A percentile compares a stretch with the other conserved stretches of the same genome.
phyloP scores from a whole-genome alignment of 2,888 invertebrate species.

The Coenonympha glycerion region DNA sequence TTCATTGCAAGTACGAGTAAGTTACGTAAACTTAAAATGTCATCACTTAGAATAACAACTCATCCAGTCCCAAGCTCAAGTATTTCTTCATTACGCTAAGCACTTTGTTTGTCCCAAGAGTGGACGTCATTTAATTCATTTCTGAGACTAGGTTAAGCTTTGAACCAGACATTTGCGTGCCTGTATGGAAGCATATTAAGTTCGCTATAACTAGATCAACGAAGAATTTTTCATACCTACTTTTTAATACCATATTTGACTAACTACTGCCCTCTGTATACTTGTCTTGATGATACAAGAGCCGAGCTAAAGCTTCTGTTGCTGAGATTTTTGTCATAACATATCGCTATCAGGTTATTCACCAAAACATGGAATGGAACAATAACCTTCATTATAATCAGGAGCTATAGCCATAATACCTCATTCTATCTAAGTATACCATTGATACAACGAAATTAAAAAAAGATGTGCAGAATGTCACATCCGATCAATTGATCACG shows the following conservation, averaged over 20 bases:
- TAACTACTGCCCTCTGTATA: no score
- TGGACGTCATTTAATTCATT: constrained; percentile 29
- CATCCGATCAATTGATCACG: no score
- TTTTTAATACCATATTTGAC: background rate
- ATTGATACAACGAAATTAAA: no score
- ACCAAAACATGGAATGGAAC: no score
- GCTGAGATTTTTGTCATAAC: no score
- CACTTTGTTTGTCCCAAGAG: constrained; percentile 31
- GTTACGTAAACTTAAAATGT: background rate
- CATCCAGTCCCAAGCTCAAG: constrained; percentile 20
- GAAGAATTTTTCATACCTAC: background rate
- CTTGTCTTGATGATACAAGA: no score
- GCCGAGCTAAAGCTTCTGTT: no score
- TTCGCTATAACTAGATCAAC: background rate
- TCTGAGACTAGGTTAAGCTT: constrained; percentile 27
- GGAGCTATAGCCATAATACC: no score
- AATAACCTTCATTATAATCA: no score
- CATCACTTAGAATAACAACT: constrained; percentile 9
- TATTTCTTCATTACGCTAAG: constrained; percentile 33
- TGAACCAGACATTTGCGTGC: constrained; percentile 23
- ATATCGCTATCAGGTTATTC: no score
- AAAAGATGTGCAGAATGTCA: no score
- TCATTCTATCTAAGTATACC: no score
- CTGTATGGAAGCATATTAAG: constrained; percentile 3
- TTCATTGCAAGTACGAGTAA: constrained; percentile 1